A percentile compares a stretch with the other conserved stretches of the same genome.
These are phyloP conservation scores for Thymelicus lineola DNA, from an alignment of 2,888 invertebrate genomes.

Conservation along the genomic window DNA sequence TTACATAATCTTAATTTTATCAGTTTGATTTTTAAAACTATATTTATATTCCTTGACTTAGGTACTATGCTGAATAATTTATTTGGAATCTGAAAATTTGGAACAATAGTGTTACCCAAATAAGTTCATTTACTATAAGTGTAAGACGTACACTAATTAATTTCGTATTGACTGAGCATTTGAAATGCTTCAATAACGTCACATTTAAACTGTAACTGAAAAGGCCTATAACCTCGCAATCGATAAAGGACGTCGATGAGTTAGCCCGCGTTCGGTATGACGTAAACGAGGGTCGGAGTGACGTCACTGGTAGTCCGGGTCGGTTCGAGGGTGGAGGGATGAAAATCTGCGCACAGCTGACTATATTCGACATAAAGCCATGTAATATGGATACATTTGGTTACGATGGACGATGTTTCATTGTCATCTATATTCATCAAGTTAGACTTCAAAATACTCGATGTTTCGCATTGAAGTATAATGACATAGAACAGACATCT, in stretches of 20 bases:
- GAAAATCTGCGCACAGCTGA: conserved; percentile 79
- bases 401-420: too few relatives aligned
- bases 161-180: not conserved
- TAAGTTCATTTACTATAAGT: too few relatives aligned
- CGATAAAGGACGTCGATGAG: conserved; percentile 73
- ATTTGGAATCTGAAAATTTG: too few relatives aligned
- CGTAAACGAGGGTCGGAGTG: conserved; percentile 70
- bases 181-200: not conserved
- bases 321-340: conserved; percentile 52
- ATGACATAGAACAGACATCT: too few relatives aligned
- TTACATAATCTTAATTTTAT: too few relatives aligned
- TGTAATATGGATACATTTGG: conserved; percentile 4
- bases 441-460: too few relatives aligned
- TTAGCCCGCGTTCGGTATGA: conserved; percentile 72
- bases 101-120: too few relatives aligned
- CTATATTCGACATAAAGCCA: conserved; percentile 51
- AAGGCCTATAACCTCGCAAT: conserved; percentile 53
- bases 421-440: too few relatives aligned
- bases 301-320: conserved; percentile 70
- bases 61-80: not conserved
- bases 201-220: conserved; percentile 2
- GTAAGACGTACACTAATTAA: not conserved
- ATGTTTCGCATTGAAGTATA: too few relatives aligned
- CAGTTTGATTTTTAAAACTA: too few relatives aligned
- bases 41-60: too few relatives aligned